A percentile compares a stretch with the other conserved stretches of the same genome.
These are phyloP conservation scores for Euspilapteryx auroguttella DNA, from an alignment of 2,888 invertebrate species.

Conservation along the genomic window DNA sequence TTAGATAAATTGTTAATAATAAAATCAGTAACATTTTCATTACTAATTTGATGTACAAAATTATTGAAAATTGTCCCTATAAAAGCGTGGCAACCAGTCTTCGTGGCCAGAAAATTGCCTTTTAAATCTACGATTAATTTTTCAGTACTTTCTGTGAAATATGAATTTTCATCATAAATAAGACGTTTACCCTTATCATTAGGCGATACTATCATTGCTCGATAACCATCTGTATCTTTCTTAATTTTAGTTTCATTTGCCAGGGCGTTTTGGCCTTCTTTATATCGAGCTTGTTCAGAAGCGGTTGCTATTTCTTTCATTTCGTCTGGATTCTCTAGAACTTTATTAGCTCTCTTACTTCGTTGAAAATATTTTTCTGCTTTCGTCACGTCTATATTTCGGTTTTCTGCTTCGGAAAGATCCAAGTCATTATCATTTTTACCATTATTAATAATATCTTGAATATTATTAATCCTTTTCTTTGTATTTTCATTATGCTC, in stretches of 20 bases:
- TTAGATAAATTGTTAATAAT: slow-evolving; percentile 33
- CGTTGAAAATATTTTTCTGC: no score
- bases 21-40: slow-evolving; percentile 31
- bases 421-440: slow-evolving; percentile 16
- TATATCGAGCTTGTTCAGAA: no score
- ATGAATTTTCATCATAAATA: no score
- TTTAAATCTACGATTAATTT: slow-evolving; percentile 32
- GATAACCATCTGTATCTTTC: no score
- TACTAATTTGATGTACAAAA: slow-evolving; percentile 18
- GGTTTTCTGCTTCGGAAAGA: slow-evolving; percentile 25
- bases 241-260: no score
- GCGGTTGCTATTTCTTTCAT: no score
- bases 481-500: slow-evolving; percentile 9
- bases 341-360: no score
- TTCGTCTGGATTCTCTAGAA: no score
- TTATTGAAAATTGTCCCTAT: slow-evolving; percentile 38
- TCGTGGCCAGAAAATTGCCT: slow-evolving; percentile 38
- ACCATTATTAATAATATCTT: slow-evolving; percentile 36
- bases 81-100: slow-evolving; percentile 39
- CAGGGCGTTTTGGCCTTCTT: no score
- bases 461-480: slow-evolving; percentile 34
- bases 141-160: no score
- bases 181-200: no score
- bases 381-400: slow-evolving; percentile 6
- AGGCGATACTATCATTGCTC: no score